phyloP scores from a whole-genome alignment of 2,888 invertebrate species.

The Ophion ellenae region DNA sequence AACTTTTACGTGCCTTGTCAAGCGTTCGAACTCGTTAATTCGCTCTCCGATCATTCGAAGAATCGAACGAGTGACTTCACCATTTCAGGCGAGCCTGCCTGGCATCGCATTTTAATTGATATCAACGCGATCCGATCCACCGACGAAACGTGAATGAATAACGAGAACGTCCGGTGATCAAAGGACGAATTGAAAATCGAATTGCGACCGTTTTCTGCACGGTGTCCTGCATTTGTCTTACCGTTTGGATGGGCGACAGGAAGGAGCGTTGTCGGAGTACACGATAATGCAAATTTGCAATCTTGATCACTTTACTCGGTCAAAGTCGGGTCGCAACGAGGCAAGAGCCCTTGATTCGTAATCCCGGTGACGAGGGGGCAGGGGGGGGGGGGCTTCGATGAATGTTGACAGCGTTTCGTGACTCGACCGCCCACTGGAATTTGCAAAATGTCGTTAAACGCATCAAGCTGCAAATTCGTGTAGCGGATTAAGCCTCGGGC shows the following conservation, averaged over 20 bases:
- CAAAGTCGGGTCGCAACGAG: too few species aligned
- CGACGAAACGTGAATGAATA: conserved; percentile 28
- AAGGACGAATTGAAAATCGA: not conserved
- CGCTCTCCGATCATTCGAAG: conserved; percentile 43
- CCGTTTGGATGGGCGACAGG: too few species aligned
- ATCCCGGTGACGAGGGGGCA: not conserved
- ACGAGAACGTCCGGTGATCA: not conserved
- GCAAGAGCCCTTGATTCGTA: not conserved
- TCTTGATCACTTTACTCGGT: too few species aligned
- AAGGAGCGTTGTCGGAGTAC: too few species aligned
- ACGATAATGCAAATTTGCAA: too few species aligned
- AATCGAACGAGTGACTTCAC: conserved; percentile 25
- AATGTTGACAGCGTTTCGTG: conserved; percentile 19
- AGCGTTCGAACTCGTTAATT: conserved; percentile 46
- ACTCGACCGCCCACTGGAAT: conserved; percentile 26
- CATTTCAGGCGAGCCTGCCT: not conserved
- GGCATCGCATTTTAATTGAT: conserved; percentile 21
- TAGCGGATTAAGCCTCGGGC: conserved; percentile 24
- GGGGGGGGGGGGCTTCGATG: not conserved
- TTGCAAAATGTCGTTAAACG: conserved; percentile 51
- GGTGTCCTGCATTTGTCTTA: too few species aligned
- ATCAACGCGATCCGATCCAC: conserved; percentile 35
- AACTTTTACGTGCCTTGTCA: conserved; percentile 40
- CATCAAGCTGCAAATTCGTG: conserved; percentile 41
- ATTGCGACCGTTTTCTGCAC: not conserved